phyloP scores from a whole-genome alignment of 2,888 invertebrate genomes.

The Lycocerus yunnanus region DNA sequence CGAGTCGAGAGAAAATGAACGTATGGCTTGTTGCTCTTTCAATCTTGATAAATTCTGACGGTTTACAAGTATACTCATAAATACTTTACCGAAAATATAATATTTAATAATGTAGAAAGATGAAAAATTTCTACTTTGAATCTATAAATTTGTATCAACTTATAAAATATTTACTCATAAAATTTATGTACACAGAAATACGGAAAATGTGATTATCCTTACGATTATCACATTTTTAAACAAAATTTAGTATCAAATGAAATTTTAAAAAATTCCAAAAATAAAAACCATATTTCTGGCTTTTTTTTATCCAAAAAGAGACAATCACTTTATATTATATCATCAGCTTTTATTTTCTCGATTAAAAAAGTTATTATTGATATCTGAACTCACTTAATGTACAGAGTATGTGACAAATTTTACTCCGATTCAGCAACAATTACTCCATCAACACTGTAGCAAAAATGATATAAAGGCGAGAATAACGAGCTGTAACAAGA shows the following conservation, averaged over 20 bases:
- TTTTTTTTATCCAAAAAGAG: neutral
- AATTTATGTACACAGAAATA: neutral
- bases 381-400: no score
- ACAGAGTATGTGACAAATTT: no score
- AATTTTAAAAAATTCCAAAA: neutral
- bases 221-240: neutral
- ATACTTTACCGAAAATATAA: conserved; percentile 4
- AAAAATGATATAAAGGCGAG: no score
- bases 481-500: no score
- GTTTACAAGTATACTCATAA: neutral
- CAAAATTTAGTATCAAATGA: no score
- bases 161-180: neutral
- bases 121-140: neutral
- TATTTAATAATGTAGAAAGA: conserved; percentile 3
- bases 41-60: conserved; percentile 4
- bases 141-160: neutral
- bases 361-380: no score
- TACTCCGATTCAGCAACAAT: no score
- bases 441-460: no score
- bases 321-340: no score
- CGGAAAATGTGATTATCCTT: neutral
- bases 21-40: conserved; percentile 16
- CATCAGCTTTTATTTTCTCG: no score
- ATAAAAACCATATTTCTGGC: neutral
- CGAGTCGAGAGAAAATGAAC: conserved; percentile 10